A percentile compares a stretch with the other conserved stretches of the same genome.
phyloP scores from a whole-genome alignment of 2,113 vertebrate species.

The Rhabdomys dilectus region DNA sequence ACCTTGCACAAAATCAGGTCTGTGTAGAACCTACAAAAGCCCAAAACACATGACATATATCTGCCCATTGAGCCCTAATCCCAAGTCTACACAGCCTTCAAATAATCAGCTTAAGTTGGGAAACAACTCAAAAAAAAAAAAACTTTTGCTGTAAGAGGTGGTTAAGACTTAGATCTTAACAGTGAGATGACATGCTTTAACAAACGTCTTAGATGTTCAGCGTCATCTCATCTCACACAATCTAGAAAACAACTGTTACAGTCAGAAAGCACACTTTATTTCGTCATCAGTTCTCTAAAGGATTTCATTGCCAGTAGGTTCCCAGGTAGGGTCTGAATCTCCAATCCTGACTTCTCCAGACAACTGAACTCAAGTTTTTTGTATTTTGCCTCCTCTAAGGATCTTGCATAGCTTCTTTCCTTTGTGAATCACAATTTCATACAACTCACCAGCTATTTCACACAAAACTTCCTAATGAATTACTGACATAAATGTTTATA shows the following conservation, averaged over 20 bases:
- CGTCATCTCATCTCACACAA: background rate
- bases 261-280: background rate
- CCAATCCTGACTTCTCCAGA: background rate
- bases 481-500: background rate
- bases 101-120: background rate
- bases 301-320: background rate
- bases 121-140: background rate
- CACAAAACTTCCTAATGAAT: background rate
- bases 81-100: background rate
- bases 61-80: background rate
- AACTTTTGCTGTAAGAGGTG: background rate
- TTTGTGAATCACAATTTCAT: background rate
- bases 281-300: background rate
- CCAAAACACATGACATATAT: background rate
- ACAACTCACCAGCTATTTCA: background rate
- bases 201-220: background rate
- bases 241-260: background rate
- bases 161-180: background rate
- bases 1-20: background rate
- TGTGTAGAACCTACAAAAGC: background rate
- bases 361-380: background rate
- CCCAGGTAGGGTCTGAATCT: background rate
- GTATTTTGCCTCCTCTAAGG: background rate
- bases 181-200: background rate
- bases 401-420: background rate